These are phyloP conservation scores for Fopius arisanus DNA, from an alignment of 1,140 invertebrate species.

Conservation along the genomic window DNA sequence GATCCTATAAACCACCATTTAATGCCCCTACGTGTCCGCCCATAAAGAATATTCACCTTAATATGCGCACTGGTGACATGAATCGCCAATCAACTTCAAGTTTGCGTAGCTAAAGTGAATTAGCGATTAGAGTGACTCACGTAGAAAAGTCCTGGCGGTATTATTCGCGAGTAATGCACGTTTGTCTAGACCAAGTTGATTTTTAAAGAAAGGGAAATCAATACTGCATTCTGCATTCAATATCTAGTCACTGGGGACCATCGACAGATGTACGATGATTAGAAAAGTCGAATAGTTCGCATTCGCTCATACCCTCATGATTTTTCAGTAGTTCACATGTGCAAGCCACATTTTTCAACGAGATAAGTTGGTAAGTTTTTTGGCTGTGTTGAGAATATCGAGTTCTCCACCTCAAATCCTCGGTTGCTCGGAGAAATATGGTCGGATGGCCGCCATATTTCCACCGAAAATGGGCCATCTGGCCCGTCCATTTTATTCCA, in stretches of 20 bases:
- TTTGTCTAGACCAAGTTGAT: background rate
- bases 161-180: background rate
- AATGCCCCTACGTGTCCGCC: background rate
- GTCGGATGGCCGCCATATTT: conserved; percentile 41
- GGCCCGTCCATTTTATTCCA: conserved; percentile 30
- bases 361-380: conserved; percentile 2
- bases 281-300: background rate
- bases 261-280: background rate
- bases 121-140: background rate
- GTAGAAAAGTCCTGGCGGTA: too few species aligned
- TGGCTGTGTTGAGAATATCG: background rate
- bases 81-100: background rate
- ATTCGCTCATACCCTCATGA: background rate
- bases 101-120: background rate
- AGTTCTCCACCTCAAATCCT: background rate
- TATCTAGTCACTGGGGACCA: background rate
- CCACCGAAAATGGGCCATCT: conserved; percentile 46
- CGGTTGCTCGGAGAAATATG: background rate
- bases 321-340: conserved; percentile 17
- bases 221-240: background rate
- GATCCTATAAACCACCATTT: background rate
- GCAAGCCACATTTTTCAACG: background rate
- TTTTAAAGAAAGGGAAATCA: background rate
- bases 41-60: background rate
- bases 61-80: background rate